Conservation (phyloP, 2,113 vertebrate species). For the cat (Felis catus) region F.catus_Fca126_mat1.0 CM031423.1:10659501-10660000, state of each 20-base stretch:
- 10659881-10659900: neutral
- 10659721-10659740: neutral
- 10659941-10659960: neutral
- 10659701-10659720: neutral
- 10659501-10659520: neutral
- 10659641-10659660: neutral
- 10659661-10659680: neutral
- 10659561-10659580: neutral
- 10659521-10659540: neutral
- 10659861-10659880: neutral
- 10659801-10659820: neutral
- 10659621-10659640: neutral
- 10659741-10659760: neutral
- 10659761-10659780: neutral
- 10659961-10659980: neutral
- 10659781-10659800: neutral
- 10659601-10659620: neutral
- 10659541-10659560: neutral
- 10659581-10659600: neutral
- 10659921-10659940: neutral
- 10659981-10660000: neutral
- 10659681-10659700: neutral
- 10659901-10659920: neutral
- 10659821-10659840: neutral
- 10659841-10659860: neutral